phyloP scores from a whole-genome alignment of 2,797 vertebrate species.

The Xerus rutilus region DNA sequence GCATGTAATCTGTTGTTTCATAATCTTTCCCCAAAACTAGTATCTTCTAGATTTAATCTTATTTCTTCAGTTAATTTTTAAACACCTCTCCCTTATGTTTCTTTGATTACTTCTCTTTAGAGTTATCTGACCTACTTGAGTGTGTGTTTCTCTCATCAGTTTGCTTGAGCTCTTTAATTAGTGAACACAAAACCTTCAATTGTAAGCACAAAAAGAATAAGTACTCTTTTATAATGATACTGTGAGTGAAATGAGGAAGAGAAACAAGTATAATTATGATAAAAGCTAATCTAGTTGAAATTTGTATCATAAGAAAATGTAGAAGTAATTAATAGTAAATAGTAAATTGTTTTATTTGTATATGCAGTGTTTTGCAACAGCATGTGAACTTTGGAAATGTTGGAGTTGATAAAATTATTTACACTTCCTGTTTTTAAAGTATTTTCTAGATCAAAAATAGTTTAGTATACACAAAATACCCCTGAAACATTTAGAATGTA shows the following conservation, averaged over 20 bases:
- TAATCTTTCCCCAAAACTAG: not conserved
- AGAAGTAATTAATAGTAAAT: not conserved
- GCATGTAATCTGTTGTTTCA: not conserved
- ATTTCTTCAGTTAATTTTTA: slow-evolving; percentile 49
- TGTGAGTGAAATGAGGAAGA: not conserved
- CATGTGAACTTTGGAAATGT: slow-evolving; percentile 44
- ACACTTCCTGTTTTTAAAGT: not conserved
- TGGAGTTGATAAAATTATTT: slow-evolving; percentile 20
- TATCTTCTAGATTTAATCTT: not conserved
- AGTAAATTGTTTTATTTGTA: not conserved
- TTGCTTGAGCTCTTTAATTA: slow-evolving; percentile 30
- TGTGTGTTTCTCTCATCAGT: not conserved
- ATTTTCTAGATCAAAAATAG: slow-evolving; percentile 10
- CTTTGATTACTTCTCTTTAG: slow-evolving; percentile 5
- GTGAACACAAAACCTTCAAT: not conserved
- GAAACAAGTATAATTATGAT: not conserved
- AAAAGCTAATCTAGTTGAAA: not conserved
- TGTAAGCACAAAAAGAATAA: not conserved
- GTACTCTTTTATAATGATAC: not conserved
- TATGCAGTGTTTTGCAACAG: not conserved
- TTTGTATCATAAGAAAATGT: not conserved
- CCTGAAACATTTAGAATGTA: not conserved
- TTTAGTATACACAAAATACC: not conserved
- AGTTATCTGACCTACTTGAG: not conserved
- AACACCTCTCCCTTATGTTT: not conserved